Conservation (phyloP, 2,888 invertebrate species). For the Hecatera dysodea region DNA sequence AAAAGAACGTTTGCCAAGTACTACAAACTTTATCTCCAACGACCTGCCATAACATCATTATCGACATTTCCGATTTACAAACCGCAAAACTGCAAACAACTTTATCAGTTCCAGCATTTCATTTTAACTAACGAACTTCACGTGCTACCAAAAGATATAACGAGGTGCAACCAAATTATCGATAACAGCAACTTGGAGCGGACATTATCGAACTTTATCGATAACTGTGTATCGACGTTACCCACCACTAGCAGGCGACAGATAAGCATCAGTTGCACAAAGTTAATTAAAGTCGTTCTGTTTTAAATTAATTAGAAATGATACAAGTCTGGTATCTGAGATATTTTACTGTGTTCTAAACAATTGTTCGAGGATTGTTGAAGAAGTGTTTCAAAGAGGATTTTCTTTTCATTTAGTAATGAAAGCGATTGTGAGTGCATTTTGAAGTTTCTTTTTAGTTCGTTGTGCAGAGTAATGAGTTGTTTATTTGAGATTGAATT, state of each 20-base stretch:
- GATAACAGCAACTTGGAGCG: constrained; percentile 57
- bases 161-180: constrained; percentile 62
- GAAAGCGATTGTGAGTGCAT: constrained; percentile 27
- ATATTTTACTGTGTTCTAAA: constrained; percentile 38
- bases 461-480: constrained; percentile 3
- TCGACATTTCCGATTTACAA: constrained; percentile 35
- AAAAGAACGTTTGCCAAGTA: background rate
- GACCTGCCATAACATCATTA: constrained; percentile 38
- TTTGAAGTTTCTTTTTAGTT: constrained; percentile 27
- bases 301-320: constrained; percentile 79
- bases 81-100: constrained; percentile 42
- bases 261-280: constrained; percentile 80
- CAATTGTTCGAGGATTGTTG: constrained; percentile 16
- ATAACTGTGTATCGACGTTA: constrained; percentile 56
- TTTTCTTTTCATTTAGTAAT: constrained; percentile 41
- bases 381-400: constrained; percentile 19
- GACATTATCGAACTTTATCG: constrained; percentile 51
- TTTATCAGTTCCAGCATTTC: constrained; percentile 44
- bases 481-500: constrained; percentile 5
- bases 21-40: constrained; percentile 18
- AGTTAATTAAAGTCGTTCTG: constrained; percentile 80
- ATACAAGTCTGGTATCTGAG: constrained; percentile 42
- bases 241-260: constrained; percentile 67
- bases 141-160: constrained; percentile 47
- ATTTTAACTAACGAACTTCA: constrained; percentile 57